These are phyloP conservation scores for Potorous gilbertii DNA, from an alignment of 2,797 vertebrate genomes.

Conservation along the genomic window DNA sequence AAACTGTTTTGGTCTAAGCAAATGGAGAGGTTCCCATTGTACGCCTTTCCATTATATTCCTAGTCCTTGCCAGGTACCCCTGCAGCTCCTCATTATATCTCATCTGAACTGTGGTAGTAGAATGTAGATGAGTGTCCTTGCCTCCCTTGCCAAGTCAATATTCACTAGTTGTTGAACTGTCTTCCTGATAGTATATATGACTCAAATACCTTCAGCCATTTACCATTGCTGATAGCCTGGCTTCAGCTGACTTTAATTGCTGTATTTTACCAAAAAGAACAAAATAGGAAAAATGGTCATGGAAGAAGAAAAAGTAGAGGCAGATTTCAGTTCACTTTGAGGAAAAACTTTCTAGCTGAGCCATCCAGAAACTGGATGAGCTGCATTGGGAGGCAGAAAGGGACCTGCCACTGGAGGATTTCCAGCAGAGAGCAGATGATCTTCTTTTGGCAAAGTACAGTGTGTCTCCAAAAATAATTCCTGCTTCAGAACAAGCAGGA, in stretches of 20 bases:
- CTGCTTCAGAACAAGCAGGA: not conserved
- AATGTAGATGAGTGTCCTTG: not conserved
- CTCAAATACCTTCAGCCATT: not conserved
- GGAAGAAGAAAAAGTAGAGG: not conserved
- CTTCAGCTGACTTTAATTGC: not conserved
- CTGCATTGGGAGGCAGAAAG: not conserved
- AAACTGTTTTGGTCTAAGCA: not conserved
- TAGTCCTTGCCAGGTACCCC: not conserved
- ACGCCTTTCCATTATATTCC: not conserved
- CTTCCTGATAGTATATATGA: not conserved
- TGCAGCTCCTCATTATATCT: not conserved
- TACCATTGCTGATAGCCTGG: not conserved
- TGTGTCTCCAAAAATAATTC: not conserved
- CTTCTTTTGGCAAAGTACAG: not conserved
- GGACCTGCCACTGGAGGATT: not conserved
- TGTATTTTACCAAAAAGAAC: not conserved
- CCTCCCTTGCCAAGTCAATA: not conserved
- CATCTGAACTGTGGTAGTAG: not conserved
- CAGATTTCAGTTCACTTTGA: not conserved
- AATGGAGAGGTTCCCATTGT: no score
- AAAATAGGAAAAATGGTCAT: not conserved
- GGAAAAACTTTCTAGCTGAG: not conserved
- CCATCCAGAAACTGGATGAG: not conserved
- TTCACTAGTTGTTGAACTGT: not conserved
- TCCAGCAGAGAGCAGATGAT: not conserved